Evolutionary conservation across 2,113 vertebrate genomes (phyloP).

Genomic region (Eonycteris spelaea): DNA sequence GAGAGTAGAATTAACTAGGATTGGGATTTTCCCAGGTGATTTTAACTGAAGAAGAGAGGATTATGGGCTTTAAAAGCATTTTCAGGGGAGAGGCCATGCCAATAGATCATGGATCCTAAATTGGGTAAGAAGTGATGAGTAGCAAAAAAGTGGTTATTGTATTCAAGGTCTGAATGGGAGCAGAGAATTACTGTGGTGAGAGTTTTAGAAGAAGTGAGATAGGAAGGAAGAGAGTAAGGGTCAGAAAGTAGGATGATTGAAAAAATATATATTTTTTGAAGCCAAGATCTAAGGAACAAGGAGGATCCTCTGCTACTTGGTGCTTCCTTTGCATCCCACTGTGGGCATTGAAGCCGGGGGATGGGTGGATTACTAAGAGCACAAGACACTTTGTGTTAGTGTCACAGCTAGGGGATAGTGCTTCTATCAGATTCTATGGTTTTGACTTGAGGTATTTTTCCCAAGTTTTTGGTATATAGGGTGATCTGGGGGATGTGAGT

Average conservation of each 20-base stretch:
- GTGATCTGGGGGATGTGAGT: neutral
- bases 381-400: neutral
- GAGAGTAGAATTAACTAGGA: neutral
- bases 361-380: neutral
- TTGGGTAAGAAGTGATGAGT: neutral
- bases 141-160: neutral
- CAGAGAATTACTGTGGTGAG: neutral
- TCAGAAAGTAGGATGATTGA: neutral
- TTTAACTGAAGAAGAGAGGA: neutral
- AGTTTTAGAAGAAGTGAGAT: neutral
- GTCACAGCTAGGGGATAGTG: neutral
- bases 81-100: neutral
- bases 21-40: neutral
- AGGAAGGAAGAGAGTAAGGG: neutral
- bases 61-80: neutral
- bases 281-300: neutral
- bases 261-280: constrained; percentile 22
- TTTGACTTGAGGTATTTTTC: neutral
- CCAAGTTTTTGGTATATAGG: neutral
- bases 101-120: neutral
- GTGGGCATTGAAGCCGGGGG: neutral
- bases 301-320: neutral
- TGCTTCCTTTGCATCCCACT: neutral
- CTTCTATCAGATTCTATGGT: neutral
- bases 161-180: neutral